Evolutionary conservation across 2,113 vertebrate genomes (phyloP).

Genomic region (Acrocephalus kingi): DNA sequence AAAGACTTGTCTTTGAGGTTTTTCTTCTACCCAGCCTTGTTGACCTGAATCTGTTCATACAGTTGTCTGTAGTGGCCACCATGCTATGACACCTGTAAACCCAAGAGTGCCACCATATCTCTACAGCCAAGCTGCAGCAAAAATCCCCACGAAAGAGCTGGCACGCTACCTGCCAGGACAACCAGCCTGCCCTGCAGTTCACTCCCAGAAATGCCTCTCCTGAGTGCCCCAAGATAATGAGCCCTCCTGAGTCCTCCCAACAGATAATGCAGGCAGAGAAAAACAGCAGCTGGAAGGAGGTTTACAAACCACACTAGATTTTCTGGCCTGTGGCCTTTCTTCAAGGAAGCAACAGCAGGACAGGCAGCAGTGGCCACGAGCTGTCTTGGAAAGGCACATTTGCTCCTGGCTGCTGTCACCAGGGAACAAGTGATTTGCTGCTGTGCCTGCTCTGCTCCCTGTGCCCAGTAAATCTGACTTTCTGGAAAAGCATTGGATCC

Average conservation of each 20-base stretch:
- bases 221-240: too few species aligned
- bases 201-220: not conserved
- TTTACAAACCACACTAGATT: not conserved
- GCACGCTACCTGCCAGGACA: not conserved
- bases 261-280: not conserved
- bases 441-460: not conserved
- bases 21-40: not conserved
- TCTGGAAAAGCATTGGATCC: not conserved
- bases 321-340: not conserved
- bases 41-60: not conserved
- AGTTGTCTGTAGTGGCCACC: not conserved
- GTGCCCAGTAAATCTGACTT: not conserved
- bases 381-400: rapidly evolving
- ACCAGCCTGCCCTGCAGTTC: not conserved
- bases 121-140: not conserved
- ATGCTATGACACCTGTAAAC: not conserved
- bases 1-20: not conserved
- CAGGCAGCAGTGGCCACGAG: not conserved
- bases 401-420: not conserved
- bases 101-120: rapidly evolving
- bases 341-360: not conserved
- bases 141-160: not conserved
- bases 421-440: not conserved
- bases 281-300: not conserved
- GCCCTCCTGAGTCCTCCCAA: not conserved